Evolutionary conservation across 2,113 vertebrate species (phyloP).

Genomic region (Oncorhynchus mykiss): DNA sequence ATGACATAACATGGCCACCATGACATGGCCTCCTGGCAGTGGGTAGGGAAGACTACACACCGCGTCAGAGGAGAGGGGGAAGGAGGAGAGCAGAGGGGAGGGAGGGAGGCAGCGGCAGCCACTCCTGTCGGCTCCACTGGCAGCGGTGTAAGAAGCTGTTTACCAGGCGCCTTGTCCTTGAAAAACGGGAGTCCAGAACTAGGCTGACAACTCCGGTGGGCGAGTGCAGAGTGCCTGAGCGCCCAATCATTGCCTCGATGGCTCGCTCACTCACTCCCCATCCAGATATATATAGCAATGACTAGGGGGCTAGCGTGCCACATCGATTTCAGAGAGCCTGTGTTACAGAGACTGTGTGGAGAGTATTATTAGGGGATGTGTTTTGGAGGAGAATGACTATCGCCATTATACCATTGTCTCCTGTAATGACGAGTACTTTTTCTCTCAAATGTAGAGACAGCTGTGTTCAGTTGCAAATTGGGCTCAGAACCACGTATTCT

Average conservation of each 20-base stretch:
- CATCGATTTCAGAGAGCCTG: constrained; percentile 1
- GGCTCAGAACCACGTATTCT: no score
- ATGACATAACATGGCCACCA: constrained; percentile 8
- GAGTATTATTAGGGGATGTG: neutral
- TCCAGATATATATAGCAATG: neutral
- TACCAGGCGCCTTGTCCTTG: constrained; percentile 16
- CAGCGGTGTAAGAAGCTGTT: neutral
- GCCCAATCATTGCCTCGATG: neutral
- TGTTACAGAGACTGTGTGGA: neutral
- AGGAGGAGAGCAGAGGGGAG: neutral
- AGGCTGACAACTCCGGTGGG: neutral
- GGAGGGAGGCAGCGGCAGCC: neutral
- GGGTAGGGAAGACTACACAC: neutral
- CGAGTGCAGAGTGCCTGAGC: neutral
- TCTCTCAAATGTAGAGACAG: neutral
- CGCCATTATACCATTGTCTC: neutral
- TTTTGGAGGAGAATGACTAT: neutral
- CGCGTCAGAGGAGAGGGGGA: neutral
- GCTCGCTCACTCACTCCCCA: neutral
- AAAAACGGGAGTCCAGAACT: constrained; percentile 12
- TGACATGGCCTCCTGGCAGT: constrained; percentile 8
- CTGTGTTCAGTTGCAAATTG: neutral
- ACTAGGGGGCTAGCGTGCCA: neutral
- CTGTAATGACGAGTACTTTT: neutral
- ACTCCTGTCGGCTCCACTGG: neutral